phyloP scores from a whole-genome alignment of 1,140 invertebrate genomes.

The Heterodera schachtii region DNA sequence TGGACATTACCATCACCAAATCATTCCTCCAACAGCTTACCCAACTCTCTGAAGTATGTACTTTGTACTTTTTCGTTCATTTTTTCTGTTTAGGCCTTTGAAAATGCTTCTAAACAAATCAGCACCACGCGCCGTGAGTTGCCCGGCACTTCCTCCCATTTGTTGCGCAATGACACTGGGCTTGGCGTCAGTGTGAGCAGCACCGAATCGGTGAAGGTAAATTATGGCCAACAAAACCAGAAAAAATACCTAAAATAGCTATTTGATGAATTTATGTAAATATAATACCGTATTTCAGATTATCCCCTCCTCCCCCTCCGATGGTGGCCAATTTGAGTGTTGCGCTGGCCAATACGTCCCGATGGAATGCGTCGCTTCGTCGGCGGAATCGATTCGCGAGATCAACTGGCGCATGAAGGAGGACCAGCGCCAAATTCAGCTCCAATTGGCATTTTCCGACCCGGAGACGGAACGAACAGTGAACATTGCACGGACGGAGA shows the following conservation, averaged over 20 bases:
- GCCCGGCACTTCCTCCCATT: conserved; percentile 74
- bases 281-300: no score
- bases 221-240: no score
- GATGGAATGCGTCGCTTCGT: conserved; percentile 38
- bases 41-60: conserved; percentile 66
- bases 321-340: not conserved
- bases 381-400: not conserved
- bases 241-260: no score
- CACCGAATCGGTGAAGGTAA: conserved; percentile 55
- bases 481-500: conserved; percentile 82
- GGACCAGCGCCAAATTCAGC: conserved; percentile 40
- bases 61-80: not conserved
- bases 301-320: not conserved
- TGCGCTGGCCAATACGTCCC: conserved; percentile 66
- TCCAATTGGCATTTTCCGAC: conserved; percentile 56
- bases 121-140: conserved; percentile 60
- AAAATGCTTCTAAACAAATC: conserved; percentile 69
- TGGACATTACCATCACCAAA: conserved; percentile 78
- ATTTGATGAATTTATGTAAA: no score
- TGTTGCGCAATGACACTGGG: conserved; percentile 67
- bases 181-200: conserved; percentile 55
- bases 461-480: conserved; percentile 70
- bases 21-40: conserved; percentile 78
- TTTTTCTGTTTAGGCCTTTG: conserved; percentile 66
- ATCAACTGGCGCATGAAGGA: conserved; percentile 41